Evolutionary conservation across 2,888 invertebrate genomes (phyloP), one percentile per base, ranked within the genome.

Genomic region (Urechis unicinctus): DNA sequence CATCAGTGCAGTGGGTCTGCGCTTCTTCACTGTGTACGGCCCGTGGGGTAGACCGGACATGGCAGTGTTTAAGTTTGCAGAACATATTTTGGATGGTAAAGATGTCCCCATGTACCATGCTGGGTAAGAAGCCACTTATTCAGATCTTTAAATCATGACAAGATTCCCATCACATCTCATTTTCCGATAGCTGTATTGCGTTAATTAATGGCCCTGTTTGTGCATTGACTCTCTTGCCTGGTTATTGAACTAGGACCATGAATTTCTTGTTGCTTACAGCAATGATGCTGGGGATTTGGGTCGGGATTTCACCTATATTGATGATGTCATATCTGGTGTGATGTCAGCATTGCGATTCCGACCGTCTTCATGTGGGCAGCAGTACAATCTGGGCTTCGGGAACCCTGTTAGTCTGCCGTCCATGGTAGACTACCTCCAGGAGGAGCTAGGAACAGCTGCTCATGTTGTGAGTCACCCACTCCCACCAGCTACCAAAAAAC

Each of bases 11-110:
- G 57, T 62, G 24, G 62, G 61, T 1, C 48, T 65, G 28, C 51
- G 65, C 3, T 58, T 65, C 48, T 65, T 65, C 55, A 65, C 64
- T n/a, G 65, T 65, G n/a, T 65, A 65, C 24, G 65, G 65, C 3
- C 65, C 65, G 4, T 61, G 63, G 59, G 65, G 65, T 2, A 24
- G 65, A 17, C 65, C 65, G 5, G 65, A 65, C 44, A 65, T 65
- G 65, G 61, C 64, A 24, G 56, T 61, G 13, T 66, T 55, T 46
- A 62, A 56, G 47, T 66, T 64, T 49, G 57, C 63, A 26, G 51
- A 58, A 30, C 47, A 57, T 2, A 55, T 60, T 9, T 6, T 52
- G 9, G 52, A 55, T n/a, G 52, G 51, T 2, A 50, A 61, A 42
- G 48, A 50, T 22, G 44, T 62, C 25, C 57, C 62, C 4, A 45